These are phyloP conservation scores for Antitype chi DNA, from an alignment of 2,888 invertebrate species.

Conservation along the genomic window DNA sequence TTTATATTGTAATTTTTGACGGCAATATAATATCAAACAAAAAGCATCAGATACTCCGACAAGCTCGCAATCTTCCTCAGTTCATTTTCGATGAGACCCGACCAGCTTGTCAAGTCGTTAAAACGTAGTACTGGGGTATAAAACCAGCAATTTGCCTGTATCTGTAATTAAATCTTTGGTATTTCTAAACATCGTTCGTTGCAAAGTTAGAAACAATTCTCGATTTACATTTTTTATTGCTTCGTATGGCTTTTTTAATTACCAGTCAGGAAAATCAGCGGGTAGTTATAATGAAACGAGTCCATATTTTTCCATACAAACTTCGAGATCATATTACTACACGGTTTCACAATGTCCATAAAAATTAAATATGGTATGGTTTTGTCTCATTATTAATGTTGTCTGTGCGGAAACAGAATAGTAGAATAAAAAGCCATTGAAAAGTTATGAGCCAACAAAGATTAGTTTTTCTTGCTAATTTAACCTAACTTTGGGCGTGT, in stretches of 20 bases:
- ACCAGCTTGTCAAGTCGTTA: slow-evolving; percentile 57
- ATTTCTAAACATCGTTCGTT: slow-evolving; percentile 18
- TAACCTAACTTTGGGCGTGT: no score
- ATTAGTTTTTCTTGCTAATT: no score
- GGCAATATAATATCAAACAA: slow-evolving; percentile 3
- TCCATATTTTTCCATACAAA: no score
- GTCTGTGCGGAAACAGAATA: no score
- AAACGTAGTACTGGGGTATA: slow-evolving; percentile 49
- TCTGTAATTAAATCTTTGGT: slow-evolving; percentile 58
- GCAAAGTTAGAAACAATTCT: slow-evolving; percentile 14
- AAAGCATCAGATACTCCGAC: slow-evolving; percentile 21
- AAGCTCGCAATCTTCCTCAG: slow-evolving; percentile 36
- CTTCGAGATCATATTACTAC: no score
- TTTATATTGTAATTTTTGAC: not conserved
- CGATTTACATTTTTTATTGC: not conserved
- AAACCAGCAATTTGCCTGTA: slow-evolving; percentile 47
- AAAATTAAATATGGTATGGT: no score
- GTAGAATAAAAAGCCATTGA: no score
- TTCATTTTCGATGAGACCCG: slow-evolving; percentile 51
- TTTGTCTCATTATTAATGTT: no score
- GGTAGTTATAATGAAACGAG: no score
- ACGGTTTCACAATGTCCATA: no score
- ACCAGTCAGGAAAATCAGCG: no score
- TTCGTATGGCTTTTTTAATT: not conserved
- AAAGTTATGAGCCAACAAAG: no score